These are phyloP conservation scores for Gila orcuttii DNA, from an alignment of 2,113 vertebrate genomes.

Conservation along the genomic window DNA sequence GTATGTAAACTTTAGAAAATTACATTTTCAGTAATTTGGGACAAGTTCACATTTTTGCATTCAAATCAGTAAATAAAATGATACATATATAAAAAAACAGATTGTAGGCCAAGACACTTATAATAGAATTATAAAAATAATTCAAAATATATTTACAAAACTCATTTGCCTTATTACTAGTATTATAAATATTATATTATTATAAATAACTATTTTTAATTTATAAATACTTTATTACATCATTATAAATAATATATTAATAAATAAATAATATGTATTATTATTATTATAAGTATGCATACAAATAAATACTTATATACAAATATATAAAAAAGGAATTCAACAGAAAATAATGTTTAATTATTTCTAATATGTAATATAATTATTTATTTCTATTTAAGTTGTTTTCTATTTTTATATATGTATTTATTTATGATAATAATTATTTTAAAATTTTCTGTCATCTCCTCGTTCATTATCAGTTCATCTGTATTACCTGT, in stretches of 20 bases:
- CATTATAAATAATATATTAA: no score
- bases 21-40: neutral
- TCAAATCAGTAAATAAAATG: neutral
- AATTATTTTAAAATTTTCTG: neutral
- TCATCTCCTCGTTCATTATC: no score
- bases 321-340: neutral
- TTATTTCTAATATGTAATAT: neutral
- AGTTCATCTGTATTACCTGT: no score
- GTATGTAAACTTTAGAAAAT: neutral
- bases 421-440: neutral
- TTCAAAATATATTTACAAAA: neutral
- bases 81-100: neutral
- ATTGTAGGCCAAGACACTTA: neutral
- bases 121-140: neutral
- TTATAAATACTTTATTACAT: no score
- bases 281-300: neutral
- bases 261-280: no score
- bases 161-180: neutral
- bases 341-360: neutral
- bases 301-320: neutral
- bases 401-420: neutral
- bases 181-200: no score
- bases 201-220: no score
- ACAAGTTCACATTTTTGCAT: neutral
- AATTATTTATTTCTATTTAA: neutral